These are phyloP conservation scores for Bungarus multicinctus DNA, from an alignment of 2,113 vertebrate genomes.

Conservation along the genomic window DNA sequence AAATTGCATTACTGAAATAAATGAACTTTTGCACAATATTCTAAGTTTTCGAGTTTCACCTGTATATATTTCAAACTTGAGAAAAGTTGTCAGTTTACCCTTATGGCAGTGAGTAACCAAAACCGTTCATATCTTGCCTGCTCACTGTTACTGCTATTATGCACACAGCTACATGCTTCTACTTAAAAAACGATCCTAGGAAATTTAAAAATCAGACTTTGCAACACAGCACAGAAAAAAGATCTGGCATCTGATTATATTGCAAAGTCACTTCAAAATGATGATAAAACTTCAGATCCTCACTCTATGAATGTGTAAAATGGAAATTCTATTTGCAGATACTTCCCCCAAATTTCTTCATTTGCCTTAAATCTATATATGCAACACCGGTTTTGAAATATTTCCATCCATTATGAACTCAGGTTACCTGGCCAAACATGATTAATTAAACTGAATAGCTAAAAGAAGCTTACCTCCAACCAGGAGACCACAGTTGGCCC, in stretches of 20 bases:
- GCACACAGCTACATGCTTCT: background rate
- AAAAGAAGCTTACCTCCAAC: slow-evolving; percentile 83
- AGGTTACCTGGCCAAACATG: background rate
- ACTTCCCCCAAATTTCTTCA: background rate
- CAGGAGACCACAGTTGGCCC: slow-evolving; percentile 97
- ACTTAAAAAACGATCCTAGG: background rate
- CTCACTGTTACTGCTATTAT: background rate
- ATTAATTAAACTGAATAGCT: rapidly evolving
- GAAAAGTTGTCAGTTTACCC: background rate
- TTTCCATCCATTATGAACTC: background rate
- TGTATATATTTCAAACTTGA: background rate
- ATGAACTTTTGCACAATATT: too few species aligned
- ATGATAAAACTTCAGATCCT: background rate
- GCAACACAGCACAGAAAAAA: background rate
- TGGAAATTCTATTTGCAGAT: background rate
- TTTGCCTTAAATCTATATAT: background rate
- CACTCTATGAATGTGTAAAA: background rate
- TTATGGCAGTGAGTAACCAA: background rate
- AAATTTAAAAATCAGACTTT: background rate
- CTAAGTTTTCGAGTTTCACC: too few species aligned
- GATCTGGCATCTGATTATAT: background rate
- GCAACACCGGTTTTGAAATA: background rate
- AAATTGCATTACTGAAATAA: too few species aligned
- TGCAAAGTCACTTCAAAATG: background rate
- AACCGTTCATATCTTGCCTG: background rate